A percentile compares a stretch with the other conserved stretches of the same genome.
phyloP scores from a whole-genome alignment of 2,113 vertebrate genomes.

The Sturnus vulgaris region DNA sequence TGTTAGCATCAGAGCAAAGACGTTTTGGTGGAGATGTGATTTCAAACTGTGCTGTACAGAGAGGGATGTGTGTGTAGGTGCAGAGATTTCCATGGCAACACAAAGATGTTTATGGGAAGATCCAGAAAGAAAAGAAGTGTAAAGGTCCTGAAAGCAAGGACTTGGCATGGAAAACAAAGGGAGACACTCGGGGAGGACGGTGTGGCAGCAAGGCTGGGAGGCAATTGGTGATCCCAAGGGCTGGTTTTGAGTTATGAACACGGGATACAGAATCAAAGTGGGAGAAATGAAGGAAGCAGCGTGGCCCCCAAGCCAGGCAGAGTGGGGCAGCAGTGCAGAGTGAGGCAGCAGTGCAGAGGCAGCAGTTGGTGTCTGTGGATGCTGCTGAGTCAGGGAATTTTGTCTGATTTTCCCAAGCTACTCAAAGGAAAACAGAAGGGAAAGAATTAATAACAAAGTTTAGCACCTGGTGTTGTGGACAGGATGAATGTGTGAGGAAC shows the following conservation, averaged over 20 bases:
- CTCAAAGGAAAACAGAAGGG: too few species aligned
- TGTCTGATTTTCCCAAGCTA: too few species aligned
- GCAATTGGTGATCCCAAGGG: neutral
- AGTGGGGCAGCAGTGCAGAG: neutral
- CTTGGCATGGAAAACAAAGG: neutral
- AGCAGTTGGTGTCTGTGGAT: too few species aligned
- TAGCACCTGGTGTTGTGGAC: too few species aligned
- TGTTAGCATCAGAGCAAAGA: neutral
- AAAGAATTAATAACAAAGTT: too few species aligned
- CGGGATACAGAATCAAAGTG: neutral
- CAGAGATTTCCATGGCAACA: constrained; percentile 15
- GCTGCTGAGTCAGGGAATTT: too few species aligned
- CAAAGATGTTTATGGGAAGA: neutral
- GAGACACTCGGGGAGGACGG: neutral
- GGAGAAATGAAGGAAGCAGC: neutral
- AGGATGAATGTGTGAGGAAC: too few species aligned
- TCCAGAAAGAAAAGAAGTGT: neutral
- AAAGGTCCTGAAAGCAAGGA: neutral
- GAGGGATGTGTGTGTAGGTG: neutral
- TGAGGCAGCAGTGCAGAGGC: too few species aligned
- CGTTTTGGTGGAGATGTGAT: neutral
- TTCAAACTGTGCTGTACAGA: neutral
- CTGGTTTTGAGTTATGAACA: neutral
- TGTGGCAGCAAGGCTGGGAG: neutral
- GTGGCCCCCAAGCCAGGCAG: neutral